These are phyloP conservation scores for Trinectes maculatus DNA, from an alignment of 2,113 vertebrate genomes.

Conservation along the genomic window DNA sequence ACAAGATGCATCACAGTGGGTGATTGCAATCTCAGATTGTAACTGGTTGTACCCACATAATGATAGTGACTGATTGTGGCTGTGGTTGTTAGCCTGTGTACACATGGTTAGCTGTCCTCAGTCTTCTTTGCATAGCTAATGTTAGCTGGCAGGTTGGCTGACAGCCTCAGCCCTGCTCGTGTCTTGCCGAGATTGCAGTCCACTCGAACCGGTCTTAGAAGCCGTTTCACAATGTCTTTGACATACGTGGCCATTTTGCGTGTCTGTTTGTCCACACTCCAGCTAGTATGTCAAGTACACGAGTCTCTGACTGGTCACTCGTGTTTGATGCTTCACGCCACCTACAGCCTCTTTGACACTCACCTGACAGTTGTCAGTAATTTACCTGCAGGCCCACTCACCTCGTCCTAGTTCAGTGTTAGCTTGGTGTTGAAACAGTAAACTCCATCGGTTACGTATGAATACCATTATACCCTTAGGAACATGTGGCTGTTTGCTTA, in stretches of 20 bases:
- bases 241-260: slow-evolving; percentile 27
- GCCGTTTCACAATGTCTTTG: slow-evolving; percentile 39
- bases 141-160: slow-evolving; percentile 23
- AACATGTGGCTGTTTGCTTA: neutral
- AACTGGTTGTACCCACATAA: too few relatives aligned
- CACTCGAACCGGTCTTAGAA: neutral
- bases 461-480: neutral
- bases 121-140: slow-evolving; percentile 8
- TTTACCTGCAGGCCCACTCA: neutral
- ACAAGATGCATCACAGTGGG: neutral
- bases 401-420: neutral
- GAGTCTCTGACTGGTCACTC: neutral
- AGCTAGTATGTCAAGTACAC: neutral
- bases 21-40: neutral
- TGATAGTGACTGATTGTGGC: too few relatives aligned
- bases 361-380: neutral
- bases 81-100: neutral
- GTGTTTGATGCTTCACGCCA: neutral
- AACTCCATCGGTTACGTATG: neutral
- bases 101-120: neutral
- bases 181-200: slow-evolving; percentile 13
- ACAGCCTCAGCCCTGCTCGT: neutral
- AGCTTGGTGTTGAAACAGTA: neutral
- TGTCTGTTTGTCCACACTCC: neutral
- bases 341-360: neutral